Evolutionary conservation across 2,113 vertebrate species (phyloP).

Genomic region (Perccottus glenii): DNA sequence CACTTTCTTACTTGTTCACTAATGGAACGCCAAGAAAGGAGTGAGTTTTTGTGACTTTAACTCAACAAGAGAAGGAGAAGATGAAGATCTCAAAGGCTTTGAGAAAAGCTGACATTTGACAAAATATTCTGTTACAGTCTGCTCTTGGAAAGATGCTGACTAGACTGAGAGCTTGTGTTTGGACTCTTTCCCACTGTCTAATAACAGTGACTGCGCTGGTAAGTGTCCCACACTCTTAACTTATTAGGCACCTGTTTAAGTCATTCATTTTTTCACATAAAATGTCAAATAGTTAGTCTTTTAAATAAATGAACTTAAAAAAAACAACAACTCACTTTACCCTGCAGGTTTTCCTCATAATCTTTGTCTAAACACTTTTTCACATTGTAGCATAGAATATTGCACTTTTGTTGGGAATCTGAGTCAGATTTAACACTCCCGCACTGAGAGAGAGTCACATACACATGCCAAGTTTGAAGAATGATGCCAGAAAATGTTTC

Average conservation of each 20-base stretch:
- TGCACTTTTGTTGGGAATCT: slow-evolving; percentile 35
- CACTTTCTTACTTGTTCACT: slow-evolving; percentile 1
- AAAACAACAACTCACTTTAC: too few relatives aligned
- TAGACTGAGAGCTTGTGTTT: slow-evolving; percentile 16
- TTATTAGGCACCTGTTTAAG: background rate
- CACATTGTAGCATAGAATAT: slow-evolving; percentile 34
- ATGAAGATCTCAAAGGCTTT: slow-evolving; percentile 19
- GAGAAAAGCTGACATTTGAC: background rate
- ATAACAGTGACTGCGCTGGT: slow-evolving; percentile 68
- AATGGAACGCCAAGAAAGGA: slow-evolving; percentile 34
- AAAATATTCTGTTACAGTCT: slow-evolving; percentile 5
- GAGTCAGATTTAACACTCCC: slow-evolving; percentile 50
- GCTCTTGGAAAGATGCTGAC: slow-evolving; percentile 38
- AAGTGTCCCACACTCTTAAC: slow-evolving; percentile 44
- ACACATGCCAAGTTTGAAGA: background rate
- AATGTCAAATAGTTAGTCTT: too few relatives aligned
- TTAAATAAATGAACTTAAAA: too few relatives aligned
- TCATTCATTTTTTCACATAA: too few relatives aligned
- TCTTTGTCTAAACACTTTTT: slow-evolving; percentile 44
- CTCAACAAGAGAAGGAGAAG: slow-evolving; percentile 22
- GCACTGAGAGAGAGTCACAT: background rate
- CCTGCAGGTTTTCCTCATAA: background rate
- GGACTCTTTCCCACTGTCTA: slow-evolving; percentile 62
- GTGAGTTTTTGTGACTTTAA: slow-evolving; percentile 14
- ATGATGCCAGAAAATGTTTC: slow-evolving; percentile 1